A percentile compares a stretch with the other conserved stretches of the same genome.
These are phyloP conservation scores for Nephrotoma flavescens DNA, from an alignment of 2,888 invertebrate genomes.

Conservation along the genomic window DNA sequence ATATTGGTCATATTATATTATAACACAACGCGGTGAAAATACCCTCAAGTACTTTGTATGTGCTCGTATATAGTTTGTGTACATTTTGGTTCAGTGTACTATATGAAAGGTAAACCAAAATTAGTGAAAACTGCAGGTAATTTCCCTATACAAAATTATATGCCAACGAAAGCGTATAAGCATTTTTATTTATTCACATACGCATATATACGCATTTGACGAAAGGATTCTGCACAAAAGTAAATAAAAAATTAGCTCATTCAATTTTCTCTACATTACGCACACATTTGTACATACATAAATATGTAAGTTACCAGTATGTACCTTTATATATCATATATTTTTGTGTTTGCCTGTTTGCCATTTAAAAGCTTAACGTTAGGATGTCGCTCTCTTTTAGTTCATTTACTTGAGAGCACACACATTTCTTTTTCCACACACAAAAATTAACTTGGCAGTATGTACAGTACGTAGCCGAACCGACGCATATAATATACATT, in stretches of 20 bases:
- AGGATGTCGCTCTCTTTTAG: background rate
- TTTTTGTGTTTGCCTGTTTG: background rate
- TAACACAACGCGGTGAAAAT: too few relatives aligned
- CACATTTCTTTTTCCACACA: background rate
- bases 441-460: background rate
- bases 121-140: too few relatives aligned
- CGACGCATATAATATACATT: background rate
- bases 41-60: too few relatives aligned
- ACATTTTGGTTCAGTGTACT: too few relatives aligned
- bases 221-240: background rate
- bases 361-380: background rate
- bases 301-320: background rate
- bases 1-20: too few relatives aligned
- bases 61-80: too few relatives aligned
- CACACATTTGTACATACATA: background rate
- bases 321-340: background rate
- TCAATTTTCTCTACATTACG: background rate
- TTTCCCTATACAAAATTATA: too few relatives aligned
- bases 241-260: background rate
- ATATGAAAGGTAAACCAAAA: too few relatives aligned
- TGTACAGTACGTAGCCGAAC: background rate
- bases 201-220: background rate
- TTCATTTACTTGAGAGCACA: background rate
- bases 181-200: background rate
- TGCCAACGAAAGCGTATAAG: background rate